Percentiles rank a stretch among this genome's conserved stretches.
Evolutionary conservation across 2,797 vertebrate genomes (phyloP).

Genomic region (Ibycter americanus): DNA sequence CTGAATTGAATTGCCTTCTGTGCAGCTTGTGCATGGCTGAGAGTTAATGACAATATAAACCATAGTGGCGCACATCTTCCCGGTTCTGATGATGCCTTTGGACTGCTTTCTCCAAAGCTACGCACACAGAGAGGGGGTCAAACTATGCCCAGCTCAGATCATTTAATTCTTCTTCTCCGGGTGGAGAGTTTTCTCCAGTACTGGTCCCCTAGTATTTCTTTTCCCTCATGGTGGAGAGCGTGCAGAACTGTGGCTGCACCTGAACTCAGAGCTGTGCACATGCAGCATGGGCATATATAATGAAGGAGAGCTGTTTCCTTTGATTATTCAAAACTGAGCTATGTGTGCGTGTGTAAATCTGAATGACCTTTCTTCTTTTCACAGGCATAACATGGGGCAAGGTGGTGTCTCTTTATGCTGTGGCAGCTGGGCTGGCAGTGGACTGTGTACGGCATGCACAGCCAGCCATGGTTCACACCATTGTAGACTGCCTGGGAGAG

Average conservation of each 20-base stretch:
- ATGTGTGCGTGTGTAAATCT: neutral
- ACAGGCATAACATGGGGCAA: conserved; percentile 97
- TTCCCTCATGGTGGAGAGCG: fast-evolving
- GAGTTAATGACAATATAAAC: neutral
- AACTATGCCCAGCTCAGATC: neutral
- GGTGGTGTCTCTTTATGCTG: conserved; percentile 93
- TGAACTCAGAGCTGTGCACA: neutral
- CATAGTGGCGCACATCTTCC: neutral
- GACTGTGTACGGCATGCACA: conserved; percentile 94
- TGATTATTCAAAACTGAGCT: neutral
- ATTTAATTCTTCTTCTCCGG: neutral
- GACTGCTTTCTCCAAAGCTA: neutral
- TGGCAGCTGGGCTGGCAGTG: conserved; percentile 91
- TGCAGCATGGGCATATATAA: fast-evolving
- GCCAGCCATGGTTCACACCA: conserved; percentile 91
- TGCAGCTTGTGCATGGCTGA: neutral
- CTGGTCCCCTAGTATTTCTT: neutral
- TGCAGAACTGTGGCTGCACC: neutral
- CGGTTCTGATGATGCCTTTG: neutral
- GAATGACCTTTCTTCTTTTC: neutral
- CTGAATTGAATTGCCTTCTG: neutral
- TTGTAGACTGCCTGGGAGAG: conserved; percentile 96
- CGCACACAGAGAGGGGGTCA: neutral
- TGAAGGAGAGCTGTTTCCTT: fast-evolving
- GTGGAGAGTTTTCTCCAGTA: neutral